Evolutionary conservation across 2,113 vertebrate species (phyloP).

Genomic region (Spilogale gracilis): DNA sequence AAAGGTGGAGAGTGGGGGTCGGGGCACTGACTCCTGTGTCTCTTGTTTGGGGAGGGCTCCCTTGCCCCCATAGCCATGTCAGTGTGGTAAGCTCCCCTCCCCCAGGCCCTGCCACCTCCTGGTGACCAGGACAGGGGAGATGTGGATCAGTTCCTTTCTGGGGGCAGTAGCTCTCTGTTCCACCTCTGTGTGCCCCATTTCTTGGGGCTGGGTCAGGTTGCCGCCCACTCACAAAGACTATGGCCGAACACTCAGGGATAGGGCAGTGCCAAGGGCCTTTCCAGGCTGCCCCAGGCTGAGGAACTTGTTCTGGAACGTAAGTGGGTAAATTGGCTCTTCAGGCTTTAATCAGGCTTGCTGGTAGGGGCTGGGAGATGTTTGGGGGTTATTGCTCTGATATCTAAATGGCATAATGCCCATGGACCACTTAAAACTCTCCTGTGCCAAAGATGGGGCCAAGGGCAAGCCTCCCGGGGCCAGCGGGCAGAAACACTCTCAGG

Average conservation of each 20-base stretch:
- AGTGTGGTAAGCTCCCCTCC: not conserved
- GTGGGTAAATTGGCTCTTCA: not conserved
- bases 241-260: not conserved
- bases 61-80: not conserved
- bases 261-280: not conserved
- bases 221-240: fast-evolving
- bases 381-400: not conserved
- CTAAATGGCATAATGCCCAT: not conserved
- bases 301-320: not conserved
- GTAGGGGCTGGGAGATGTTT: not conserved
- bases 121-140: not conserved
- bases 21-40: not conserved
- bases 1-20: not conserved
- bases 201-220: not conserved
- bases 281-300: not conserved
- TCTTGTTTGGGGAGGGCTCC: not conserved
- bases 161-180: not conserved
- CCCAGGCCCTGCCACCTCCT: not conserved
- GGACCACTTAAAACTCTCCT: not conserved
- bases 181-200: not conserved
- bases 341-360: not conserved
- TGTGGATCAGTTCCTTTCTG: not conserved
- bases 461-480: not conserved
- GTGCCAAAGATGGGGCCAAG: not conserved
- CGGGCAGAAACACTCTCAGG: not conserved